phyloP scores from a whole-genome alignment of 2,888 invertebrate genomes.

The Hetaerina titia region DNA sequence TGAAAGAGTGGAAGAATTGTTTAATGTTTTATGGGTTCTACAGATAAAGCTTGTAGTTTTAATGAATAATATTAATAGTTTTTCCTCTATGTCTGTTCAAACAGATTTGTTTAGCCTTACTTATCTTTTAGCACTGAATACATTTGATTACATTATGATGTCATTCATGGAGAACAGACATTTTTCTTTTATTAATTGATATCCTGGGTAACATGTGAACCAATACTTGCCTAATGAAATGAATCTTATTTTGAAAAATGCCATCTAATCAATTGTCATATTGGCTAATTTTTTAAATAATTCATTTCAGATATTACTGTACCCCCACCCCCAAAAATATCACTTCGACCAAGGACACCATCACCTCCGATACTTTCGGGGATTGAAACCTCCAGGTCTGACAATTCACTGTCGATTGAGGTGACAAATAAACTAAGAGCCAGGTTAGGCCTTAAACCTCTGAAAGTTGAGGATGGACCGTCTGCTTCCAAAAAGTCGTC shows the following conservation, averaged over 20 bases:
- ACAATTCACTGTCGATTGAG: conserved; percentile 84
- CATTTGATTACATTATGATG: too few relatives aligned
- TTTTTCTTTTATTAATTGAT: too few relatives aligned
- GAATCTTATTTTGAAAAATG: background rate
- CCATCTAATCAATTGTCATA: conserved; percentile 16
- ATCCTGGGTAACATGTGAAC: conserved; percentile 52
- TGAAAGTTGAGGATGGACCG: conserved; percentile 82
- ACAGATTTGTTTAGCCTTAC: too few relatives aligned
- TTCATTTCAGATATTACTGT: conserved; percentile 70
- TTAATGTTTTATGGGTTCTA: too few relatives aligned
- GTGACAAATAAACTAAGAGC: conserved; percentile 94
- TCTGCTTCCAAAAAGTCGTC: conserved; percentile 75
- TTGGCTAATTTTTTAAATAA: conserved; percentile 67
- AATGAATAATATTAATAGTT: too few relatives aligned
- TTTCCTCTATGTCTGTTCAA: too few relatives aligned
- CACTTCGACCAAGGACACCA: conserved; percentile 72
- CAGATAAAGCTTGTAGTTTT: too few relatives aligned
- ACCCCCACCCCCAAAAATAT: conserved; percentile 75
- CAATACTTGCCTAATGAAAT: conserved; percentile 36
- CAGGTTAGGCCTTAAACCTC: conserved; percentile 95
- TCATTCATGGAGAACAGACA: too few relatives aligned
- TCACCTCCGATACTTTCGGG: conserved; percentile 73
- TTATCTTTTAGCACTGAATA: too few relatives aligned
- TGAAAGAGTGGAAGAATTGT: too few relatives aligned
- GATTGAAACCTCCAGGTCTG: conserved; percentile 73